Base-by-base conservation (phyloP, 2,888 invertebrate genomes). In the Folsomia candida region DNA sequence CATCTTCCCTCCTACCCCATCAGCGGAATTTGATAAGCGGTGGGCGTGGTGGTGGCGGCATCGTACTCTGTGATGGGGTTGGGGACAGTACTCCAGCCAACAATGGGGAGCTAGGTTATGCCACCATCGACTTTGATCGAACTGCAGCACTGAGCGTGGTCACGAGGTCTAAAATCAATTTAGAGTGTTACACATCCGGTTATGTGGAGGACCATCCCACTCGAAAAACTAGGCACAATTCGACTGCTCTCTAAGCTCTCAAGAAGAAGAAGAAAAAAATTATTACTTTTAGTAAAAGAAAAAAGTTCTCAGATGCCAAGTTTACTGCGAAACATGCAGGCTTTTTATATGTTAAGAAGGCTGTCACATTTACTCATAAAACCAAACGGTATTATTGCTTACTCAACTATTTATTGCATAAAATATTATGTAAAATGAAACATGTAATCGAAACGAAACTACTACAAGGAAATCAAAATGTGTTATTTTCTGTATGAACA, bases 101-200 rank as follows among this genome's bases (percentile, higher is more conserved):
- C n/a, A n/a, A n/a, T n/a, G 67, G 74, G 11, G 78, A 79, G 20
- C 81, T 83, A 60, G 90, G 92, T 64, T 96, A 95, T 82, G 93
- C 93, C 9, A 92, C 92, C 1, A 97, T 97, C 80, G 97, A 97
- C 85, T 96, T 97, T 83, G 90, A 94, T 81, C 93, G 92, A 85
- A 97, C 97, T 0, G 91, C 90, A 67, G 96, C 96, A 25, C 86
- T 97, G 28, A 78, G 77, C 28, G 73, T 74, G n/a, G 76, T 77
- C 51, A 79, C 79, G 14, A 69, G 79, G 67, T 76, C 79, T 20
- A 78, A 78, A 61, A 76, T 79, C 37, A 76, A 75, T 22, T 69
- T 79, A 20, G 74, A 75, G 62, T 78, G 74, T 54, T 69, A 65
- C 18, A 65, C 29, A 11, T 62, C 62, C 3, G n/a, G 29, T 4